Evolutionary conservation across 30 jellyfish, hydroid and myxozoan species (phyloP).

Genomic region (Aurelia aurita): DNA sequence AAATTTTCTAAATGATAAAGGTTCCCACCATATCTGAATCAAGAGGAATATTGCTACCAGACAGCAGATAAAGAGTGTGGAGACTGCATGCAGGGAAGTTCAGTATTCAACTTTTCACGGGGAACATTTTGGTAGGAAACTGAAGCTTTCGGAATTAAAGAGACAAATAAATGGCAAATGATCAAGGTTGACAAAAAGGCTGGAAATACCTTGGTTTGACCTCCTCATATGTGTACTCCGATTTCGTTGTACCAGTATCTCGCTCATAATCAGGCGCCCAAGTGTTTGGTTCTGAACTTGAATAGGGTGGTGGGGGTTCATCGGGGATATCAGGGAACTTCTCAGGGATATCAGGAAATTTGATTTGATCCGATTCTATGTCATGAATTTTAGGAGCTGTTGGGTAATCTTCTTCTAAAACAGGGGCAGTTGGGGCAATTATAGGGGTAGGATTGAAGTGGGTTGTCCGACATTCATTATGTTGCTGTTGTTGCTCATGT

Average conservation of each 20-base stretch:
- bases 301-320: constrained; percentile 62
- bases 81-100: too few relatives aligned
- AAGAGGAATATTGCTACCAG: too few relatives aligned
- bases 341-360: neutral
- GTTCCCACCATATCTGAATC: too few relatives aligned
- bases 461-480: too few relatives aligned
- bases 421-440: constrained; percentile 43
- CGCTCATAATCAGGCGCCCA: too few relatives aligned
- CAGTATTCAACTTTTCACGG: too few relatives aligned
- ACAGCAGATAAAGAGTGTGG: too few relatives aligned
- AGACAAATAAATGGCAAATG: neutral
- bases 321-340: constrained; percentile 13
- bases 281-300: constrained; percentile 3
- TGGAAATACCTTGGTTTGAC: too few relatives aligned
- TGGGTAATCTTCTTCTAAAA: constrained; percentile 53
- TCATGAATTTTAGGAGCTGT: constrained; percentile 51
- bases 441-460: constrained; percentile 2
- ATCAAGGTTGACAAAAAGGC: neutral
- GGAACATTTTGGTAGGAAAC: too few relatives aligned
- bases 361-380: neutral
- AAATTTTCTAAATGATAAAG: too few relatives aligned
- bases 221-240: too few relatives aligned
- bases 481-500: neutral
- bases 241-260: too few relatives aligned
- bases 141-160: neutral